Evolutionary conservation across 23 tunicate species (phyloP).

Genomic region (Halocynthia aurantium): DNA sequence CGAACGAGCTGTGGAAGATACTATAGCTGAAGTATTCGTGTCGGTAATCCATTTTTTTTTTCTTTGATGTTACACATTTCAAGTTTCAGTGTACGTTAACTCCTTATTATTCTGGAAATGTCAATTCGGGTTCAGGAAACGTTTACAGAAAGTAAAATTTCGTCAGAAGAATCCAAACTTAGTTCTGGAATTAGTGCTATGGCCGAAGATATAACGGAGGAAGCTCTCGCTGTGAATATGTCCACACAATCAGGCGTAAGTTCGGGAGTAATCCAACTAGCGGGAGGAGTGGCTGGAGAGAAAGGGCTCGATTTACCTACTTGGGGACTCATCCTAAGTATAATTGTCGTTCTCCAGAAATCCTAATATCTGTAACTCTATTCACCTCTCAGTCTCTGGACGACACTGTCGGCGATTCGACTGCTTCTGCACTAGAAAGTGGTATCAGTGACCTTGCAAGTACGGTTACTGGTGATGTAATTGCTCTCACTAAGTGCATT

Average conservation of each 20-base stretch:
- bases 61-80: neutral
- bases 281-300: neutral
- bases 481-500: neutral
- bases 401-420: conserved; percentile 14
- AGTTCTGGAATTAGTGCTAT: conserved; percentile 53
- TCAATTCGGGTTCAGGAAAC: no score
- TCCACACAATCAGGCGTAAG: neutral
- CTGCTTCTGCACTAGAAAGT: conserved; percentile 25
- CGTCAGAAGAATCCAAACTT: conserved; percentile 15
- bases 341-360: neutral
- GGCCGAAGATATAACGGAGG: conserved; percentile 26
- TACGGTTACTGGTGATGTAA: neutral
- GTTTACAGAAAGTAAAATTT: no score
- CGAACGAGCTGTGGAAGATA: conserved; percentile 6
- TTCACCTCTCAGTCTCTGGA: conserved; percentile 7
- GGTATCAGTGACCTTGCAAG: conserved; percentile 28
- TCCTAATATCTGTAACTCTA: neutral
- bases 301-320: neutral
- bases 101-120: no score
- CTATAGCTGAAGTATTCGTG: conserved; percentile 5
- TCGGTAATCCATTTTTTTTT: neutral
- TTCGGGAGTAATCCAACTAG: neutral
- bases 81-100: no score
- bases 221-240: conserved; percentile 12
- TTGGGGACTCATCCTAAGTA: neutral